Evolutionary conservation across 2,113 vertebrate genomes (phyloP).

Genomic region (Embiotoca jacksoni): DNA sequence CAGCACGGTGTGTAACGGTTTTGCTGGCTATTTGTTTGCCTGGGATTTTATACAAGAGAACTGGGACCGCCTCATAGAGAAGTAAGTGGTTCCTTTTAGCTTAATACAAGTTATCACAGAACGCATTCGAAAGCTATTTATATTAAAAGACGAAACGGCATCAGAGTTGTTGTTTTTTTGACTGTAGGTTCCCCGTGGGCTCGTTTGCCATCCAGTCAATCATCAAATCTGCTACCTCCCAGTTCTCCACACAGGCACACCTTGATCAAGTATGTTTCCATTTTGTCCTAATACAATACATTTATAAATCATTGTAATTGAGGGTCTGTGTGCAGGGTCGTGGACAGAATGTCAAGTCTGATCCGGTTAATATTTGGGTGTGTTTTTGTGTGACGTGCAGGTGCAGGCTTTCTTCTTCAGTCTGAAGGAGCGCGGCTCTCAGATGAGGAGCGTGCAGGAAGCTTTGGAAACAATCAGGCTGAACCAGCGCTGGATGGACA

Average conservation of each 20-base stretch:
- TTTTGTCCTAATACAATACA: neutral
- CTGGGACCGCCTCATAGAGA: slow-evolving; percentile 90
- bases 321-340: neutral
- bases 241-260: slow-evolving; percentile 91
- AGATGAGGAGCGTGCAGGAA: slow-evolving; percentile 89
- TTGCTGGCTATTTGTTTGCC: slow-evolving; percentile 89
- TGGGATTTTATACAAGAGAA: slow-evolving; percentile 98
- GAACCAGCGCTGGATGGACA: slow-evolving; percentile 92
- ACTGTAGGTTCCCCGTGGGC: slow-evolving; percentile 89
- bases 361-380: neutral
- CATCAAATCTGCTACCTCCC: slow-evolving; percentile 87
- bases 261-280: slow-evolving; percentile 87
- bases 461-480: slow-evolving; percentile 91
- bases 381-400: slow-evolving; percentile 75
- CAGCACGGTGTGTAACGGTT: slow-evolving; percentile 80
- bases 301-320: neutral
- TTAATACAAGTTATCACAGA: neutral
- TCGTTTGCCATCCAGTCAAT: slow-evolving; percentile 91
- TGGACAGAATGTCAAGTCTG: neutral
- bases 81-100: slow-evolving; percentile 82
- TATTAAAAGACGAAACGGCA: neutral
- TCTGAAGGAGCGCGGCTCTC: slow-evolving; percentile 87
- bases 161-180: slow-evolving; percentile 12
- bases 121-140: slow-evolving; percentile 2
- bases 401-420: slow-evolving; percentile 91